Evolutionary conservation across 2,888 invertebrate species (phyloP).

Genomic region (Erynnis tages): DNA sequence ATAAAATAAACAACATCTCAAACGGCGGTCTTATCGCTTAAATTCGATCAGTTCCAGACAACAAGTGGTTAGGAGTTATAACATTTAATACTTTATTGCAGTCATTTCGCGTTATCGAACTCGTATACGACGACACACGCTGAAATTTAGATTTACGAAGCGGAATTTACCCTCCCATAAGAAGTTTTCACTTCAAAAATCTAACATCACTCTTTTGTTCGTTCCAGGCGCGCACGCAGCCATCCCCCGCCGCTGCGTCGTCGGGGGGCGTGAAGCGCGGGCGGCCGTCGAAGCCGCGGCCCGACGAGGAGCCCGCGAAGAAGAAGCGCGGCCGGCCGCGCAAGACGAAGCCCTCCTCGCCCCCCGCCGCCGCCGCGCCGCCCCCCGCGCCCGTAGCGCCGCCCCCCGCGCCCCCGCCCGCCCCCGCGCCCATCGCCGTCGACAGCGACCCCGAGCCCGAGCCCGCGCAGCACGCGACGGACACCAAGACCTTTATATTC

Average conservation of each 20-base stretch:
- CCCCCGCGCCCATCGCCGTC: constrained; percentile 43
- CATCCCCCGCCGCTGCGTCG: constrained; percentile 33
- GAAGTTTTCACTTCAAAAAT: too few species aligned
- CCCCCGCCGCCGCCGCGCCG: constrained; percentile 37
- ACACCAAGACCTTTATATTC: constrained; percentile 70
- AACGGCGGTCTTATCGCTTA: too few species aligned
- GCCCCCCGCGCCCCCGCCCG: constrained; percentile 36
- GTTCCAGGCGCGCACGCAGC: constrained; percentile 33
- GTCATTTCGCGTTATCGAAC: too few species aligned
- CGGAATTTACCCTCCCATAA: too few species aligned
- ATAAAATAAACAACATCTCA: too few species aligned
- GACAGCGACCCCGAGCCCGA: constrained; percentile 53
- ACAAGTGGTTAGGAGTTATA: too few species aligned
- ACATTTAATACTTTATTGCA: too few species aligned
- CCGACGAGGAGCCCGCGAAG: constrained; percentile 63
- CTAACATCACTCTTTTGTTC: not conserved
- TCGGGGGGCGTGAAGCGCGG: constrained; percentile 71
- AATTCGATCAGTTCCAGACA: too few species aligned
- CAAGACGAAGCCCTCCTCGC: constrained; percentile 50
- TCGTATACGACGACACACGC: too few species aligned
- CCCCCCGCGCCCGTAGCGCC: constrained; percentile 31
- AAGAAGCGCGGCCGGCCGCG: constrained; percentile 70
- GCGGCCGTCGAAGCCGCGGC: constrained; percentile 71
- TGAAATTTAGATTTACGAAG: too few species aligned
- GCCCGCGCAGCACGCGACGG: constrained; percentile 51